A percentile compares a stretch with the other conserved stretches of the same genome.
Conservation (phyloP, 2,888 invertebrate species). For the Eremobia ochroleuca region DNA sequence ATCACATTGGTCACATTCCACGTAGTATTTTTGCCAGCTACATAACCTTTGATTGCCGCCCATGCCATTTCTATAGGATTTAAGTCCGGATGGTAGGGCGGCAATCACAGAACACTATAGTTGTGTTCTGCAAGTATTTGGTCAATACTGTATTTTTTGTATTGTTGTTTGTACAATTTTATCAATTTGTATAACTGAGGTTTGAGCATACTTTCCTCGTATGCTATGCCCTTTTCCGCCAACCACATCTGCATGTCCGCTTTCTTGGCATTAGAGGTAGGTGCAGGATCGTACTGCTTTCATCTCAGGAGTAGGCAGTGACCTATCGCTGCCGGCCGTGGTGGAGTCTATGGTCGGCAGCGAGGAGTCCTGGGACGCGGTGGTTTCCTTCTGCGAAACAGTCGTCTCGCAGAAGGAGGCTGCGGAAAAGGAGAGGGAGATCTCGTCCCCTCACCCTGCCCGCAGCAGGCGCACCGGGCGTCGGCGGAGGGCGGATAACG, state of each 20-base stretch:
- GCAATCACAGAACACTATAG: background rate
- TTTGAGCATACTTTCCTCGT: background rate
- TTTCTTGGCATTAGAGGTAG: constrained; percentile 5
- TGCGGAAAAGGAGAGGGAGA: too few relatives aligned
- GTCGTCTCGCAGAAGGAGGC: too few relatives aligned
- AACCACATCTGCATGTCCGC: constrained; percentile 8
- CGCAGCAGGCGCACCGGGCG: too few relatives aligned
- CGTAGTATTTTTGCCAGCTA: background rate
- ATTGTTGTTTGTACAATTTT: background rate
- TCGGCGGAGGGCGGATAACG: too few relatives aligned
- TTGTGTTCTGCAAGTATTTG: constrained; percentile 1
- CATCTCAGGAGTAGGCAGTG: too few relatives aligned
- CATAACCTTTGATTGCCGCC: background rate
- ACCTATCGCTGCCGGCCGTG: too few relatives aligned
- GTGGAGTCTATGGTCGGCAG: too few relatives aligned
- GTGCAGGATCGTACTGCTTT: background rate
- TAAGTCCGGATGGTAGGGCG: background rate
- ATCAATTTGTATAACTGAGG: background rate
- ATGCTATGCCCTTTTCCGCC: background rate
- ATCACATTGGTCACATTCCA: background rate
- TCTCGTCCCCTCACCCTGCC: too few relatives aligned
- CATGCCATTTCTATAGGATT: background rate
- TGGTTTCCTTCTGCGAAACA: too few relatives aligned
- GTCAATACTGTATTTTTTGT: background rate
- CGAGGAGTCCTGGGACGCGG: too few relatives aligned